Evolutionary conservation across 2,888 invertebrate species (phyloP).

Genomic region (Carcina quercana): DNA sequence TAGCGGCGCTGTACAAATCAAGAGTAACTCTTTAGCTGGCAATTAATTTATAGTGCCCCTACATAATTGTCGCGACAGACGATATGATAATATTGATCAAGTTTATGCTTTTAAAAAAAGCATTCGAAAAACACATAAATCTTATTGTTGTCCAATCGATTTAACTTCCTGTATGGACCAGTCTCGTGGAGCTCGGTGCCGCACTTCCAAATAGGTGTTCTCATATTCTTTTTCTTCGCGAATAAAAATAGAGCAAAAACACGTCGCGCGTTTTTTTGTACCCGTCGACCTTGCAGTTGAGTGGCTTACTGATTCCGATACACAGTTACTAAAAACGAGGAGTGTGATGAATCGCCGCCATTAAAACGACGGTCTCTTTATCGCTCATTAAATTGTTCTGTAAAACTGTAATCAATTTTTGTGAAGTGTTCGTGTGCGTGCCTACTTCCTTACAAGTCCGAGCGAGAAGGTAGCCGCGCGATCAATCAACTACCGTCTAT

Average conservation of each 20-base stretch:
- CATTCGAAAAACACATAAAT: constrained; percentile 61
- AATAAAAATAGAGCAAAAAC: constrained; percentile 69
- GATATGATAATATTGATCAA: constrained; percentile 17
- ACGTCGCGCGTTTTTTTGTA: constrained; percentile 54
- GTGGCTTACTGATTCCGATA: constrained; percentile 62
- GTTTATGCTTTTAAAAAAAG: constrained; percentile 35
- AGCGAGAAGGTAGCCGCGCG: constrained; percentile 29
- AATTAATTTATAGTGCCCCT: constrained; percentile 10
- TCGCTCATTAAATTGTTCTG: constrained; percentile 12
- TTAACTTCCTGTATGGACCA: constrained; percentile 67
- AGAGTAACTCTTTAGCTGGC: constrained; percentile 5
- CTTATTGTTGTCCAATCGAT: constrained; percentile 62
- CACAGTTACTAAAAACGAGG: constrained; percentile 60
- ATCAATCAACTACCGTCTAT: constrained; percentile 44
- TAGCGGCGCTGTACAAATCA: background rate
- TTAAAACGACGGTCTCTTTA: constrained; percentile 35
- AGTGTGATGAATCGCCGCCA: constrained; percentile 52
- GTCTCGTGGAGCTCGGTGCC: constrained; percentile 33
- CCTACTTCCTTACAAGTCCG: constrained; percentile 36
- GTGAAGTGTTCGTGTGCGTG: constrained; percentile 29
- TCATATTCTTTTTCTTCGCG: constrained; percentile 62
- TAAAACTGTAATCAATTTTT: constrained; percentile 30
- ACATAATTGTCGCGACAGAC: constrained; percentile 15
- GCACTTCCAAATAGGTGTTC: constrained; percentile 67
- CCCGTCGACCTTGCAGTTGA: constrained; percentile 64